Conservation (phyloP, 2,888 invertebrate species). For the Girardia tigrina region DNA sequence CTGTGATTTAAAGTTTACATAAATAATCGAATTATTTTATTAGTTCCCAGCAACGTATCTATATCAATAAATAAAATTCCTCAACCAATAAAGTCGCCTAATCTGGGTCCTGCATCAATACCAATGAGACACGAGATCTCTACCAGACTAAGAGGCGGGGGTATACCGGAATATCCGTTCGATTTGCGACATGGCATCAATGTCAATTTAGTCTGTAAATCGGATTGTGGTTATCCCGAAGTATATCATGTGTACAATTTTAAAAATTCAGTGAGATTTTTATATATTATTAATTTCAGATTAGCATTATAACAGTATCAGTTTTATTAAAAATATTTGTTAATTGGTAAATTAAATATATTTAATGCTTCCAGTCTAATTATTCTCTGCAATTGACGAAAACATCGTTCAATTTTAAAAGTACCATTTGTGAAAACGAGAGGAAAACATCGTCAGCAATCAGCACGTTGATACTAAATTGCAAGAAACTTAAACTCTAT, state of each 20-base stretch:
- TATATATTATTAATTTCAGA: too few species aligned
- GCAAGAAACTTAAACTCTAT: not conserved
- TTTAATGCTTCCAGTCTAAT: not conserved
- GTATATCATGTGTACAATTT: not conserved
- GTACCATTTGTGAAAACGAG: not conserved
- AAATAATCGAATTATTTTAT: too few species aligned
- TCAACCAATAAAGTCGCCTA: not conserved
- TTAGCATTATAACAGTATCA: too few species aligned
- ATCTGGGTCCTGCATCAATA: not conserved
- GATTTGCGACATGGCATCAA: too few species aligned
- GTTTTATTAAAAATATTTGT: too few species aligned
- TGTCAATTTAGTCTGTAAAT: not conserved
- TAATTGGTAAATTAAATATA: not conserved
- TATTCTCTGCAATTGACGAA: not conserved
- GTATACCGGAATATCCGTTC: not conserved
- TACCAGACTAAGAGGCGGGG: not conserved
- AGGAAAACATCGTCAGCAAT: not conserved
- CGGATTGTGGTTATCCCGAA: not conserved
- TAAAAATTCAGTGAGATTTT: not conserved
- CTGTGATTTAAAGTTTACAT: too few species aligned
- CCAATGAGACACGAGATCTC: not conserved
- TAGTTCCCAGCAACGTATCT: too few species aligned
- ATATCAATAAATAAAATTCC: too few species aligned
- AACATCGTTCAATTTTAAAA: not conserved
- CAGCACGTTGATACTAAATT: not conserved